Base-by-base conservation (phyloP, 2,797 vertebrate genomes). In the Menidia menidia region DNA sequence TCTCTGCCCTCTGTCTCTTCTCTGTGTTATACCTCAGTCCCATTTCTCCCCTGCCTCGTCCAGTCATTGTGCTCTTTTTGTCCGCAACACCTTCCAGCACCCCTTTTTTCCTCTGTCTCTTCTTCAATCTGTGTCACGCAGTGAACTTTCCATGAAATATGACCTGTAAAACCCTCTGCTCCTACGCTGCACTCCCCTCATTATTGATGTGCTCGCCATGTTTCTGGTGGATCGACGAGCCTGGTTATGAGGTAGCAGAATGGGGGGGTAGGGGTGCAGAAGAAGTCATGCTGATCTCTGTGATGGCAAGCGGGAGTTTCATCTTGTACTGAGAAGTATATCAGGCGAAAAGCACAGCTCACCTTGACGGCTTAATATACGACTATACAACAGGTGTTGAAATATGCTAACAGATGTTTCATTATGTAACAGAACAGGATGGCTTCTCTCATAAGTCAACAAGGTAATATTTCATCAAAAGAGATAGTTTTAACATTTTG, bases 141-240 rank as follows among this genome's bases (percentile, higher is more conserved):
- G 81, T 90, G 83, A 89, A 83, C 87, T 74, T 88, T 87, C 88
- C 75, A 85, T 91, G 85, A 91, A 86, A 87, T 81, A 87, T 81
- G 80, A 89, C 91, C 85, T 83, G 83, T 85, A 45, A 87, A 82
- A 85, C 78, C 88, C 79, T 83, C 78, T 77, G 82, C 83, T 84
- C 83, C 73, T 88, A 71, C 71, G 84, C 84, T 89, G 86, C 82
- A 75, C 81, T 59, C 70, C 77, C 78, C 90, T 78, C 81, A 85
- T 90, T 91, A 92, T 90, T 88, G 87, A 92, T 90, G 88, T 70
- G 73, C 87, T 84, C 78, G 15, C 83, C 61, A 57, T 87, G 82
- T 87, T 88, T 88, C 83, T 77, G 81, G 83, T 42, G 31, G 81
- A 80, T 83, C 65, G 30, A 73, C 75, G 51, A 83, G 74, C 74